Percentiles rank a stretch among this genome's conserved stretches.
These are phyloP conservation scores for Drosophila mettleri DNA, from an alignment of 2,888 invertebrate species.

Conservation along the genomic window DNA sequence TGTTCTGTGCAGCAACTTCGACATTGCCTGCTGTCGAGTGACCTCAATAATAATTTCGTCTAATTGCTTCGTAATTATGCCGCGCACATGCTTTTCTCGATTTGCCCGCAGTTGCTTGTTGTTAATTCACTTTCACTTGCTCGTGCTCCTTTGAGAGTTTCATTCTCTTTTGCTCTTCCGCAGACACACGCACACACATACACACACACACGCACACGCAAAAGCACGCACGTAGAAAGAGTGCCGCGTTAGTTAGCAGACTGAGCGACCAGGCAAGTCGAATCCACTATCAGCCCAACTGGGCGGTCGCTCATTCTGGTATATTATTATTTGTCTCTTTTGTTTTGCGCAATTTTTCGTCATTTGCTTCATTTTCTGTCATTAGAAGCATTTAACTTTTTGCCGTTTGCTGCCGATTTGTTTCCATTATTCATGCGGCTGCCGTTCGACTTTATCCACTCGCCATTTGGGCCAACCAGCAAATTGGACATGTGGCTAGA, in stretches of 20 bases:
- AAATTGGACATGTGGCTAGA: constrained; percentile 41
- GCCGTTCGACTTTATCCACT: constrained; percentile 31
- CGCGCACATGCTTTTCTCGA: constrained; percentile 79
- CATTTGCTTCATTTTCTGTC: constrained; percentile 78
- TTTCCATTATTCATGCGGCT: constrained; percentile 70
- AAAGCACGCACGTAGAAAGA: not conserved
- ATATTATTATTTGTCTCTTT: constrained; percentile 77
- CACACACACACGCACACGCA: constrained; percentile 8
- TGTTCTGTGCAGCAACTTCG: constrained; percentile 48
- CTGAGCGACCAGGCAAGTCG: constrained; percentile 27
- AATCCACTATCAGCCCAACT: constrained; percentile 26
- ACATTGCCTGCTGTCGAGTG: constrained; percentile 33
- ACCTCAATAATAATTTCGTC: constrained; percentile 81
- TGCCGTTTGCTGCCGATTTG: constrained; percentile 65
- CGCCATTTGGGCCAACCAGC: constrained; percentile 36
- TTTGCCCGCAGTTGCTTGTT: constrained; percentile 60
- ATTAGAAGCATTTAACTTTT: constrained; percentile 82
- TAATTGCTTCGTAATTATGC: constrained; percentile 82
- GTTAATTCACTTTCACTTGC: constrained; percentile 65
- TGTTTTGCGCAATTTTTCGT: constrained; percentile 79
- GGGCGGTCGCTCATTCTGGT: constrained; percentile 68
- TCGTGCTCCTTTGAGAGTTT: constrained; percentile 46
- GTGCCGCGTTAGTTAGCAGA: constrained; percentile 35
- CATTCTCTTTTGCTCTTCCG: constrained; percentile 19
- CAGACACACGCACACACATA: constrained; percentile 2